A percentile compares a stretch with the other conserved stretches of the same genome.
These are phyloP conservation scores for Teleogryllus oceanicus DNA, from an alignment of 2,888 invertebrate genomes.

Conservation along the genomic window DNA sequence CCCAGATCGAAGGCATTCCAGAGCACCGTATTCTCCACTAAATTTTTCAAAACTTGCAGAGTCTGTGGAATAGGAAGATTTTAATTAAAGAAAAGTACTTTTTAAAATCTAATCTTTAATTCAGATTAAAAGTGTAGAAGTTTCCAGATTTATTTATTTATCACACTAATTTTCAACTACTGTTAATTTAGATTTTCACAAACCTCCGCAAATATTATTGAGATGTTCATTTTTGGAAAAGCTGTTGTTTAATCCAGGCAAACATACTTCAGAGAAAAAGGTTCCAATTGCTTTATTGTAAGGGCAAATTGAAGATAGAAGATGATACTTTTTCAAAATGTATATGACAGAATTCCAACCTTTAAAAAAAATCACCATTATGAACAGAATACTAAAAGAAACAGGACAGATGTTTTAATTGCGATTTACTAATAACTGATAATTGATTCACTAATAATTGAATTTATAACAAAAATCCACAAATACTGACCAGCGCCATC, in stretches of 20 bases:
- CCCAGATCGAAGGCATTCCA: slow-evolving; percentile 64
- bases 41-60: slow-evolving; percentile 22
- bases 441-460: too few species aligned
- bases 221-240: background rate
- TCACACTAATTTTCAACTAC: background rate
- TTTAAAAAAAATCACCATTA: slow-evolving; percentile 52
- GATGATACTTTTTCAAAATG: slow-evolving; percentile 47
- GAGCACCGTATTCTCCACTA: slow-evolving; percentile 56
- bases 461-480: slow-evolving; percentile 39
- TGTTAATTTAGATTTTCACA: background rate
- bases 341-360: slow-evolving; percentile 43
- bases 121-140: too few species aligned
- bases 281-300: slow-evolving; percentile 49
- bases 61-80: background rate
- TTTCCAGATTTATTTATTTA: background rate
- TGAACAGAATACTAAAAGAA: too few species aligned
- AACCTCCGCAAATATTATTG: background rate
- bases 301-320: slow-evolving; percentile 48
- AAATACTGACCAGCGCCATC: slow-evolving; percentile 56
- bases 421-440: too few species aligned
- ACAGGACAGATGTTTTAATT: too few species aligned
- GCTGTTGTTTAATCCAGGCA: slow-evolving; percentile 43
- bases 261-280: slow-evolving; percentile 68
- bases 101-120: too few species aligned
- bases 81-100: background rate